A percentile compares a stretch with the other conserved stretches of the same genome.
Conservation (phyloP, 2,888 invertebrate species). For the Microctonus brassicae region DNA sequence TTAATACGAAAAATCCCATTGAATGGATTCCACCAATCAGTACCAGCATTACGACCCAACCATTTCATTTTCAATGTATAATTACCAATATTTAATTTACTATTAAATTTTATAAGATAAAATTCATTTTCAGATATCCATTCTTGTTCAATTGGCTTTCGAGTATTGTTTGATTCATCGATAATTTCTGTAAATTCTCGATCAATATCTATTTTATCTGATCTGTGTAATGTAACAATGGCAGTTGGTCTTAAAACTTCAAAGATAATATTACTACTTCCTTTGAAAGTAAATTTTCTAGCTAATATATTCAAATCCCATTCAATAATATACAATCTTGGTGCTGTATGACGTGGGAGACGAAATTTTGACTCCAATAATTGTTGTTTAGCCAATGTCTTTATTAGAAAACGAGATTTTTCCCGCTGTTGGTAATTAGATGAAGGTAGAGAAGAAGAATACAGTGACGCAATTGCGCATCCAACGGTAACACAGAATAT, state of each 20-base stretch:
- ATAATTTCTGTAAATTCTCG: constrained; percentile 35
- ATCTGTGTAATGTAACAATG: constrained; percentile 39
- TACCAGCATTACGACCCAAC: neutral
- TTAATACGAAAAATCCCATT: neutral
- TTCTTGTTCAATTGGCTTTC: constrained; percentile 29
- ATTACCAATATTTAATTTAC: constrained; percentile 62
- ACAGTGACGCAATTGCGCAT: too few species aligned
- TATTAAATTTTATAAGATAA: constrained; percentile 34
- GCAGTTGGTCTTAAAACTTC: constrained; percentile 38
- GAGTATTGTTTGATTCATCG: constrained; percentile 19
- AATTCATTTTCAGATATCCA: constrained; percentile 35
- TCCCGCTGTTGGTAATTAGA: too few species aligned
- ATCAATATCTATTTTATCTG: constrained; percentile 32
- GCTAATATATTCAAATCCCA: constrained; percentile 71
- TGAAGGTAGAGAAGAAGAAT: too few species aligned
- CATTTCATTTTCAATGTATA: constrained; percentile 74
- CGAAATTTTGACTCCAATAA: constrained; percentile 68
- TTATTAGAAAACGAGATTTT: too few species aligned
- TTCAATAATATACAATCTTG: constrained; percentile 72
- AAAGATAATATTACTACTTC: constrained; percentile 44
- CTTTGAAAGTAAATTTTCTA: constrained; percentile 50
- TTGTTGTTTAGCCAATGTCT: too few species aligned
- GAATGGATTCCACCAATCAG: constrained; percentile 1
- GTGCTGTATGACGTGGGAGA: constrained; percentile 71
- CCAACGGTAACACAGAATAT: too few species aligned